Evolutionary conservation across 2,888 invertebrate species (phyloP).

Genomic region (Diabrotica balteata): DNA sequence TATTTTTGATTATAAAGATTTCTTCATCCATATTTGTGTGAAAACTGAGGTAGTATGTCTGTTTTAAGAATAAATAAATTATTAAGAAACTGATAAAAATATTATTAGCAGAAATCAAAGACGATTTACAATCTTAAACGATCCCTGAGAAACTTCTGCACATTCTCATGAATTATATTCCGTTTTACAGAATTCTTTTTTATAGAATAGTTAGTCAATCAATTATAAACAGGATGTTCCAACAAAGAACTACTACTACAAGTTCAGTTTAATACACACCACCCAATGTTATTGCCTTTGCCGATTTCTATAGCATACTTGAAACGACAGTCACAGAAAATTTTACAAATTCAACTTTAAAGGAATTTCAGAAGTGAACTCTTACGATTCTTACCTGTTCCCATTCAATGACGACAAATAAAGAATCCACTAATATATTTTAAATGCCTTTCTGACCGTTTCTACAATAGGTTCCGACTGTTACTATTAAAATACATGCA

Average conservation of each 20-base stretch:
- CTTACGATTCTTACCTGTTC: constrained; percentile 17
- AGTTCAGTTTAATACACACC: constrained; percentile 13
- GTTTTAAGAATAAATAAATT: too few relatives aligned
- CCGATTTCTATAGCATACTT: constrained; percentile 21
- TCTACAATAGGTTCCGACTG: constrained; percentile 2
- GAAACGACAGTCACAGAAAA: constrained; percentile 12
- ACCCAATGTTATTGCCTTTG: constrained; percentile 13
- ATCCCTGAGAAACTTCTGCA: background rate
- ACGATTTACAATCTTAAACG: too few relatives aligned
- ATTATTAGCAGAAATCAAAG: too few relatives aligned
- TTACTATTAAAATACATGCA: background rate
- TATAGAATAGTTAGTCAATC: constrained; percentile 7
- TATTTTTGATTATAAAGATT: too few relatives aligned
- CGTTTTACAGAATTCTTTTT: constrained; percentile 1
- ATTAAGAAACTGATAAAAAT: too few relatives aligned
- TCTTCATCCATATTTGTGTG: too few relatives aligned
- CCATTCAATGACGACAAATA: constrained; percentile 6
- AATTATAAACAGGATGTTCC: constrained; percentile 14
- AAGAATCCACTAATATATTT: constrained; percentile 19
- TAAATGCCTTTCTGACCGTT: constrained; percentile 16
- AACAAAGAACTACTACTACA: constrained; percentile 11
- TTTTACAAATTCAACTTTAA: constrained; percentile 23
- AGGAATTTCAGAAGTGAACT: constrained; percentile 18
- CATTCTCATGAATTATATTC: constrained; percentile 7
- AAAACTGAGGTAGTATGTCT: too few relatives aligned